Percentiles rank a stretch among this genome's conserved stretches.
Evolutionary conservation across 2,797 vertebrate species (phyloP).

Genomic region (Platalea minor): DNA sequence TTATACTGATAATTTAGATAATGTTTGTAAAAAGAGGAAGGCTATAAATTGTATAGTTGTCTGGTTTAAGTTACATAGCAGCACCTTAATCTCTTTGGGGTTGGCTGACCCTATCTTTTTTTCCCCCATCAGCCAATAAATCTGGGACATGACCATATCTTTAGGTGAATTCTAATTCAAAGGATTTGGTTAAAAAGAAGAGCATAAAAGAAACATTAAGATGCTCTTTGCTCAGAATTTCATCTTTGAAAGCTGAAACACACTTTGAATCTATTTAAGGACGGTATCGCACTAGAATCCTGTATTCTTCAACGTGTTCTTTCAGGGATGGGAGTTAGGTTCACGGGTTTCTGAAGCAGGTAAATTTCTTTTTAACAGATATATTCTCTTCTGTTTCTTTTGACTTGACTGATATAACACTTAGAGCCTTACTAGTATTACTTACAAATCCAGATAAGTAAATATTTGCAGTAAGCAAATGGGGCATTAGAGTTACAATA

Average conservation of each 20-base stretch:
- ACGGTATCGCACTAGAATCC: not conserved
- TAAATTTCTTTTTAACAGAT: not conserved
- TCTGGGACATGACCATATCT: not conserved
- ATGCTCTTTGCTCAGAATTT: not conserved
- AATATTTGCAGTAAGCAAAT: not conserved
- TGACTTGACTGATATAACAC: not conserved
- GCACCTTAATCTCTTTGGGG: not conserved
- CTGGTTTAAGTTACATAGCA: not conserved
- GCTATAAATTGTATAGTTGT: not conserved
- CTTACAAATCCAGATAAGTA: not conserved
- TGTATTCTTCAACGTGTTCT: not conserved
- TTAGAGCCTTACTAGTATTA: not conserved
- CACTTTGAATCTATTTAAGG: not conserved
- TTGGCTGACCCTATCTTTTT: not conserved
- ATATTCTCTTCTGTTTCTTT: not conserved
- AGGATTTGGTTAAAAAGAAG: not conserved
- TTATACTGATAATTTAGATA: not conserved
- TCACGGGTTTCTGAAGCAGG: not conserved
- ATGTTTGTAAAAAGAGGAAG: not conserved
- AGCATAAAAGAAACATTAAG: not conserved
- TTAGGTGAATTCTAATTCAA: not conserved
- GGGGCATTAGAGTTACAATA: not conserved
- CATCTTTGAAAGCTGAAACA: not conserved
- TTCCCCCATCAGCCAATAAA: not conserved
- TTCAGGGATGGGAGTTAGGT: not conserved